Evolutionary conservation across 2,888 invertebrate genomes (phyloP).

Genomic region (Microplitis manilae): DNA sequence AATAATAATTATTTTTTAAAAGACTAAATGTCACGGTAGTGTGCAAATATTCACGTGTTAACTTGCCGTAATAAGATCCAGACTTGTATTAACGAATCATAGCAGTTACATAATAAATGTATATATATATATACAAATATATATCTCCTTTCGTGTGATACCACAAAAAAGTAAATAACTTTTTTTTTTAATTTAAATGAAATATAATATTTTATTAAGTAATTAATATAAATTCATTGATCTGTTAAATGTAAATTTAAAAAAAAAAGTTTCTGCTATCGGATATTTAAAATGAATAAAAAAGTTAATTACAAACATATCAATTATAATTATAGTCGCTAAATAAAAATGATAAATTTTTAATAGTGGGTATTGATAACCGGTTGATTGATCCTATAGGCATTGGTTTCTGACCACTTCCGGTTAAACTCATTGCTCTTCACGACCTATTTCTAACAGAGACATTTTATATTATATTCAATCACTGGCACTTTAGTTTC

Average conservation of each 20-base stretch:
- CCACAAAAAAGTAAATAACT: background rate
- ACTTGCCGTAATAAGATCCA: constrained; percentile 35
- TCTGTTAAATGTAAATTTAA: no score
- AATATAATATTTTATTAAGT: background rate
- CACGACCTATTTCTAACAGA: constrained; percentile 39
- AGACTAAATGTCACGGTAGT: constrained; percentile 8
- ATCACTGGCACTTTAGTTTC: constrained; percentile 52
- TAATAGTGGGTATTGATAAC: constrained; percentile 5
- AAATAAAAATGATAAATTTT: constrained; percentile 4
- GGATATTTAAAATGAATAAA: no score
- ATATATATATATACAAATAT: background rate
- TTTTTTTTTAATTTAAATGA: background rate
- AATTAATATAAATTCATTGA: background rate
- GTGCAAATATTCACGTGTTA: constrained; percentile 14
- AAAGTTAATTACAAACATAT: no score
- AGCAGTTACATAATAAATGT: constrained; percentile 7
- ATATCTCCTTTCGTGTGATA: background rate
- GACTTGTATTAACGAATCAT: constrained; percentile 12
- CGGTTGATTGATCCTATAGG: constrained; percentile 8
- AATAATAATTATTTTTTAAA: constrained; percentile 15
- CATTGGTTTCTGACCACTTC: constrained; percentile 39
- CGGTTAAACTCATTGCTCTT: constrained; percentile 37
- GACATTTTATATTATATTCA: constrained; percentile 47
- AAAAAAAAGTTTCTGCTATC: no score
- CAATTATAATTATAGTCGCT: background rate